Conservation (phyloP, 30 jellyfish, hydroid and myxozoan species). For the Clytia hemisphaerica region DNA sequence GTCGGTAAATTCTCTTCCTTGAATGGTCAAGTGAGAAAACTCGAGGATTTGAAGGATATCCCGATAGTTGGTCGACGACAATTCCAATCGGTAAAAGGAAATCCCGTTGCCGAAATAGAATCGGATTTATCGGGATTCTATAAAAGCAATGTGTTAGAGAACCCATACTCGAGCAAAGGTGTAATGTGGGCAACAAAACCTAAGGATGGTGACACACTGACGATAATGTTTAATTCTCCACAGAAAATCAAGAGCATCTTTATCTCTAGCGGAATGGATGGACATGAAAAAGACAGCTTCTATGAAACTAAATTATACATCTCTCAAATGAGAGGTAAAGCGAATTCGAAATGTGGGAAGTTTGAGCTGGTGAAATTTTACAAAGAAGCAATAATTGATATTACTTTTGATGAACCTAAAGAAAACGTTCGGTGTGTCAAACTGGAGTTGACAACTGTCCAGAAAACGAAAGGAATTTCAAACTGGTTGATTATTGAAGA, state of each 20-base stretch:
- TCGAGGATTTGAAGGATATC: constrained; percentile 56
- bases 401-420: background rate
- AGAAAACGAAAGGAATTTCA: constrained; percentile 42
- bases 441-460: constrained; percentile 30
- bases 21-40: constrained; percentile 81
- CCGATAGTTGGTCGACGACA: background rate
- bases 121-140: constrained; percentile 52
- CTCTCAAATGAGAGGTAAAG: too few species aligned
- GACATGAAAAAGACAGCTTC: constrained; percentile 53
- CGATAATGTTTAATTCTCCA: constrained; percentile 35
- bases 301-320: constrained; percentile 52
- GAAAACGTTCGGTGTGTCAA: constrained; percentile 56
- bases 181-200: constrained; percentile 70
- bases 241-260: constrained; percentile 31
- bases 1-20: constrained; percentile 81
- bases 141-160: constrained; percentile 26
- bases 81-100: constrained; percentile 25
- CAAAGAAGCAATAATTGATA: constrained; percentile 33
- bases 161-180: constrained; percentile 47
- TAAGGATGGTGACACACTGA: constrained; percentile 49
- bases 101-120: constrained; percentile 54
- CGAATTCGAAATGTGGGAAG: constrained; percentile 23
- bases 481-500: constrained; percentile 79
- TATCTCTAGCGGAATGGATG: constrained; percentile 61
- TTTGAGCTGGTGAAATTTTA: constrained; percentile 5